Evolutionary conservation across 1,140 invertebrate genomes (phyloP).

Genomic region (Watersipora subatra): DNA sequence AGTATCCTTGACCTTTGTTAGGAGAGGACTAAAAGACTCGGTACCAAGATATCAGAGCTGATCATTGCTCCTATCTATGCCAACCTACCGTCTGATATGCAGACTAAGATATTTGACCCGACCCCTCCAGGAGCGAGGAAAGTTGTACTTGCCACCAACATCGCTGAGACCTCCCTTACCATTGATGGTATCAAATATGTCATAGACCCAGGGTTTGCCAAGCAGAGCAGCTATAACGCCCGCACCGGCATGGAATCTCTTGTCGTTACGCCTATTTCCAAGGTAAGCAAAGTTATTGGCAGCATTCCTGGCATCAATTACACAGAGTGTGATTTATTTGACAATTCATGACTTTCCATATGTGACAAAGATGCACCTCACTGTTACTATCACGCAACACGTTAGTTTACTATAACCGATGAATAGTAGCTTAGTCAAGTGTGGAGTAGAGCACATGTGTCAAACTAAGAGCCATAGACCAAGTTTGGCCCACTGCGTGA

Average conservation of each 20-base stretch:
- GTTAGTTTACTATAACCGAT: no score
- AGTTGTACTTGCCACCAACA: constrained; percentile 93
- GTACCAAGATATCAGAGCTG: constrained; percentile 81
- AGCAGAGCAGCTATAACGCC: constrained; percentile 98
- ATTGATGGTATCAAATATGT: constrained; percentile 99
- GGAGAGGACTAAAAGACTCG: constrained; percentile 75
- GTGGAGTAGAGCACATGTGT: no score
- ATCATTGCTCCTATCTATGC: constrained; percentile 93
- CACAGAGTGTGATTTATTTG: no score
- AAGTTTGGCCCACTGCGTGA: no score
- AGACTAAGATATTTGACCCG: constrained; percentile 92
- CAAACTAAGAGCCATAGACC: no score
- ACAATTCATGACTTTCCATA: no score
- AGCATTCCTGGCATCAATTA: no score
- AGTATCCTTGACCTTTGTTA: no score
- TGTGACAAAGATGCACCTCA: no score
- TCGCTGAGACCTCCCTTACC: constrained; percentile 95
- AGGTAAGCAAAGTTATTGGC: constrained; percentile 42
- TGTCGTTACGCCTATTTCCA: constrained; percentile 93
- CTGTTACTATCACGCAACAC: no score
- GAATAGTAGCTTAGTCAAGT: no score
- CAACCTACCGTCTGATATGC: constrained; percentile 95
- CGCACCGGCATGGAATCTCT: constrained; percentile 95
- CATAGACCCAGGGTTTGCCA: constrained; percentile 97
- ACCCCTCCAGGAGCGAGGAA: constrained; percentile 85